Evolutionary conservation across 1,140 invertebrate species (phyloP), one percentile per base, ranked within the genome.

Genomic region (Trichomalopsis sarcophagae): DNA sequence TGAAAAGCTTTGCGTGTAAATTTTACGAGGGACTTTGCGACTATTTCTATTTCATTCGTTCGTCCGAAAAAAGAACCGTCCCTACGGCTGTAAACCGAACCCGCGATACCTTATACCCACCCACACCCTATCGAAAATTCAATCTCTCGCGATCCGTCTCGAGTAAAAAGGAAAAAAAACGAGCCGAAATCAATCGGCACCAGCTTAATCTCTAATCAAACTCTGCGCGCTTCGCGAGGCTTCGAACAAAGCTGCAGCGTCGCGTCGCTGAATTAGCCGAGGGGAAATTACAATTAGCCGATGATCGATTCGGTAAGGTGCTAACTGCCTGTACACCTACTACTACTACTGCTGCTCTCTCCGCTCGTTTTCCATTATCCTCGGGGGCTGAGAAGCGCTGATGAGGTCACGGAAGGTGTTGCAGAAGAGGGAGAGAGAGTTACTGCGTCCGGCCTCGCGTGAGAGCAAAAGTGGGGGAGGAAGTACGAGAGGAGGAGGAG

Each of bases 241-340:
- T 71, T 71, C 10, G 27, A 33, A 62, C 21, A 62, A 62, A 55
- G 23, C 23, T 21, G 47, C 44, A 10, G 6, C 11, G 11, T 2
- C 4, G 23, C n/a, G 33, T 36, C 4, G 33, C 17, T 3, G 30
- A 69, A 80, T 80, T 80, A 40, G 17, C 62, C 78, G 50, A 68
- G 68, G 13, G 78, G 78, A 80, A 80, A 80, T 80, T 23, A 69
- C 78, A 69, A 80, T 80, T 80, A 69, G 62, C 50, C 55, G 75
- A 27, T 40, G 17, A 40, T 75, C 13, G 36, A 76, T 50, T 62
- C 47, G 47, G 27, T 7, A 4, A 30, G 69, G 69, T 73, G 69
- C 27, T 36, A 73, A 30, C 10, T 21, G 14, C 27, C 69, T 44
- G 10, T 44, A 44, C 40, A 21, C 44, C 44, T 47, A 14, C 36